Base-by-base conservation (phyloP, 2,113 vertebrate genomes). In the Climacteris rufus region DNA sequence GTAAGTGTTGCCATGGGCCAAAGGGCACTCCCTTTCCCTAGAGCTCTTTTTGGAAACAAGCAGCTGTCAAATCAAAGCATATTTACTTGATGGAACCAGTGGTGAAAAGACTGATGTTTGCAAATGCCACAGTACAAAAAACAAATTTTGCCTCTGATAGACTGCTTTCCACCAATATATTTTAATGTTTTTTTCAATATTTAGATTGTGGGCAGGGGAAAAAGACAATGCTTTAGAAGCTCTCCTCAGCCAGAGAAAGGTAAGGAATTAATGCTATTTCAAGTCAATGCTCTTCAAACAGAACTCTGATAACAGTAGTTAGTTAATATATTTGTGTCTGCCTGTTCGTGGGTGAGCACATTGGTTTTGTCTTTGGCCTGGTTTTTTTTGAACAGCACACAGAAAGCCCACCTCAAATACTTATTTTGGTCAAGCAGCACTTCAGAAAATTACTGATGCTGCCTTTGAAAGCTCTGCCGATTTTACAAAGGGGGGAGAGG, bases 81-180 rank as follows among this genome's bases (percentile, higher is more conserved):
- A 61, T 80, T 96, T 95, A 93, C 95, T 81, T 93, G 83, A 86
- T 70, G 49, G 53, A 80, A 91, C 82, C 49, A 24, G 89, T 75
- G 80, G 91, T 1, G 11, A 93, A 95, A 95, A 65, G 52, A 94
- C 63, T 72, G 66, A 64, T 97, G 76, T 95, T 96, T 96, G 89
- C 64, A 95, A 94, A 95, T 69, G 52, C 52, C 75, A 59, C 39
- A 80, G 50, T 61, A 84, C 65, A 92, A 96, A 94, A 47, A 96
- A 94, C 35, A 81, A 90, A 83, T 75, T 88, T 85, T 70, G 66
- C 71, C 69, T 94, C 61, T 30, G 17, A 75, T 52, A 89, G 84
- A 71, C 27, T 61, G 37, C 5, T 84, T 89, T 79, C 45, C 37
- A 65, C 42, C 42, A 79, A 50, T 65, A 28, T 17, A 42, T 53